phyloP scores from a whole-genome alignment of 2,113 vertebrate species.

The Terrapene triunguis region DNA sequence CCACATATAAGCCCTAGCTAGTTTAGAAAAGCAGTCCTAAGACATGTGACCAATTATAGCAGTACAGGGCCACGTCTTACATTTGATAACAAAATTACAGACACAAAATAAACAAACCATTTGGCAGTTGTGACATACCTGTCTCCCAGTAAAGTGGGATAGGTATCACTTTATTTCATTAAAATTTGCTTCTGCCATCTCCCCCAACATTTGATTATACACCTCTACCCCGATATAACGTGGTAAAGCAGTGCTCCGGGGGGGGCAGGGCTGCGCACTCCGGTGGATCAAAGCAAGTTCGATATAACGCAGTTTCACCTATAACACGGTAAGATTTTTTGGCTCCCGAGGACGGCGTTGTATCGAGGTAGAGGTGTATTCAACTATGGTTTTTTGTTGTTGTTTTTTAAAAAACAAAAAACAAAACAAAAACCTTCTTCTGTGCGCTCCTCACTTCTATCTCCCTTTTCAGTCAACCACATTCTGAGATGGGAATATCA shows the following conservation, averaged over 20 bases:
- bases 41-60: neutral
- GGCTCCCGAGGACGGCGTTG: too few relatives aligned
- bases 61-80: neutral
- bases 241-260: too few relatives aligned
- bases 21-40: neutral
- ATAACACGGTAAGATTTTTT: too few relatives aligned
- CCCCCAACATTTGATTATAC: neutral
- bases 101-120: neutral
- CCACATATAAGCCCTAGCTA: neutral
- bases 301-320: too few relatives aligned
- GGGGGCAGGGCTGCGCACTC: too few relatives aligned
- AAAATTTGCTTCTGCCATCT: neutral
- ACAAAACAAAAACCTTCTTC: neutral
- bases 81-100: neutral
- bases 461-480: neutral
- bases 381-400: neutral
- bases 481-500: neutral
- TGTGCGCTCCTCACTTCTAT: neutral
- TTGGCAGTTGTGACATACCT: neutral
- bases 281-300: too few relatives aligned
- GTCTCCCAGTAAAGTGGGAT: too few relatives aligned
- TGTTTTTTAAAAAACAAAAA: too few relatives aligned
- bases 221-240: too few relatives aligned
- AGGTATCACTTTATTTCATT: neutral
- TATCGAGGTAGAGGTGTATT: neutral